phyloP scores from a whole-genome alignment of 2,888 invertebrate genomes.

The Polymixis lichenea region DNA sequence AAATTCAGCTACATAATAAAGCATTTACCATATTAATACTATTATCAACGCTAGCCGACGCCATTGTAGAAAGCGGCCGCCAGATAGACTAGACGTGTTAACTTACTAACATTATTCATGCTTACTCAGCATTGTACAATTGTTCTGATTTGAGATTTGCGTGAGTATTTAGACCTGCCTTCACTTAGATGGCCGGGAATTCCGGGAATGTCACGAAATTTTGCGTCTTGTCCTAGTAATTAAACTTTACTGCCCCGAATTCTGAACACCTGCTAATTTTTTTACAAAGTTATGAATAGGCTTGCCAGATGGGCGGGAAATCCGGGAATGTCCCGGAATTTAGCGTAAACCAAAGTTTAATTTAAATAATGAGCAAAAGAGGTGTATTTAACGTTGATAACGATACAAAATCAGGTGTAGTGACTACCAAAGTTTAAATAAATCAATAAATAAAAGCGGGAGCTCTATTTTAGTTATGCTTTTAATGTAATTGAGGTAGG shows the following conservation, averaged over 20 bases:
- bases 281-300: not conserved
- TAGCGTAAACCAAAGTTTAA: no score
- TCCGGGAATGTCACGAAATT: not conserved
- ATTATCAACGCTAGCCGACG: conserved; percentile 25
- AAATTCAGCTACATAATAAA: not conserved
- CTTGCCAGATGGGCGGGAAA: no score
- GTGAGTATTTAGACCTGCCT: not conserved
- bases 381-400: no score
- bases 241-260: not conserved
- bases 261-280: not conserved
- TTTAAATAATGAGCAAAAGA: no score
- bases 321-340: no score
- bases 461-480: no score
- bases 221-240: not conserved
- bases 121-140: conserved; percentile 20
- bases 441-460: no score
- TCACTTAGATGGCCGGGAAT: not conserved
- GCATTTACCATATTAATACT: conserved; percentile 2
- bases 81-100: conserved; percentile 33
- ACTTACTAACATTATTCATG: conserved; percentile 5
- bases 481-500: no score
- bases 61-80: conserved; percentile 4
- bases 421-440: no score
- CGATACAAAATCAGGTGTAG: no score
- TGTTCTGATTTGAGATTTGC: not conserved